phyloP scores from a whole-genome alignment of 2,888 invertebrate species.

The Phortica magna region DNA sequence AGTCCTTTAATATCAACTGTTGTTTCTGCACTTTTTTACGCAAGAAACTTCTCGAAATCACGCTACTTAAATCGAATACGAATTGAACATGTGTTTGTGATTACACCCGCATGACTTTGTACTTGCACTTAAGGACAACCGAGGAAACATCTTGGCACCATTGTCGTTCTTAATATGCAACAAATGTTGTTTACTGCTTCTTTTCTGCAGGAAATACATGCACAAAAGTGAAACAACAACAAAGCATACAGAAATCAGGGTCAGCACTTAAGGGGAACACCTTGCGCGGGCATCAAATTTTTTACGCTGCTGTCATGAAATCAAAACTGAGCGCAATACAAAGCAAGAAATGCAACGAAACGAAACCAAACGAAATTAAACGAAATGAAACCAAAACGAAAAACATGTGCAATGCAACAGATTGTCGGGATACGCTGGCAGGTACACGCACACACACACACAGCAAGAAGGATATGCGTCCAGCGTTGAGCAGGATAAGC shows the following conservation, averaged over 20 bases:
- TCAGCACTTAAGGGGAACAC: constrained; percentile 60
- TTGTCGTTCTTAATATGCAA: constrained; percentile 8
- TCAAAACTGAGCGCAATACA: constrained; percentile 7
- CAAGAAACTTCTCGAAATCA: not conserved
- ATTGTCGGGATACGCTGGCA: constrained; percentile 48
- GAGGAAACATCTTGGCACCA: not conserved
- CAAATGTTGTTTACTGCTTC: constrained; percentile 9
- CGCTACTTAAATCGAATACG: not conserved
- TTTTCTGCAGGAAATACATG: constrained; percentile 13
- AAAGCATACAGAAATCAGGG: constrained; percentile 47
- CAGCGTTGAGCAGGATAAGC: not conserved
- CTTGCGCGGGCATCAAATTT: constrained; percentile 61
- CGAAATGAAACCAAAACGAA: not conserved
- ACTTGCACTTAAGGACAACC: not conserved
- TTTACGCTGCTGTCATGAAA: constrained; percentile 44
- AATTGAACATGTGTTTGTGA: not conserved
- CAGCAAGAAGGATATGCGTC: constrained; percentile 9
- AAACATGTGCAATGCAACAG: constrained; percentile 66
- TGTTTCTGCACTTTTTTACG: not conserved
- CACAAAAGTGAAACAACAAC: not conserved
- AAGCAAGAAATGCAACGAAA: constrained; percentile 3
- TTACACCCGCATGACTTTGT: constrained; percentile 1
- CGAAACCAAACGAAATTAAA: constrained; percentile 5
- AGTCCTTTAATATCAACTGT: no score
- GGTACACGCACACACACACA: constrained; percentile 11